phyloP scores from a whole-genome alignment of 30 jellyfish, hydroid and myxozoan genomes.

The Hydra vulgaris region DNA sequence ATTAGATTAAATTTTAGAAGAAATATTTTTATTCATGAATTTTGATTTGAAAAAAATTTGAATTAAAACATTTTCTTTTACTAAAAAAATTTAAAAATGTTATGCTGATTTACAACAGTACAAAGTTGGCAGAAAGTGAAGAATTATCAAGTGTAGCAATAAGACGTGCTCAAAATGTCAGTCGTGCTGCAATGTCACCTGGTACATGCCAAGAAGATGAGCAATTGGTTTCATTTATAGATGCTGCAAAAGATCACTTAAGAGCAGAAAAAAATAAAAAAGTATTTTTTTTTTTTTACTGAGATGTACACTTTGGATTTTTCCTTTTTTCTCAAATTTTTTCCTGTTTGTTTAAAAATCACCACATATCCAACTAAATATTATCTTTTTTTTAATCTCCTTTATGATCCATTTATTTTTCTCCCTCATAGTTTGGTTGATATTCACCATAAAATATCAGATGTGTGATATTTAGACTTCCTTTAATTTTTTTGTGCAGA shows the following conservation, averaged over 20 bases:
- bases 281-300: conserved; percentile 23
- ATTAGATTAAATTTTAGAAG: neutral
- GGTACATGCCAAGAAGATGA: conserved; percentile 61
- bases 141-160: conserved; percentile 92
- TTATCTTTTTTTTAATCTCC: too few species aligned
- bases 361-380: too few species aligned
- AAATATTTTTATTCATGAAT: neutral
- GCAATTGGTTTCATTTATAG: conserved; percentile 33
- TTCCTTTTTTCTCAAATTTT: too few species aligned
- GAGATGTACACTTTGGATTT: neutral
- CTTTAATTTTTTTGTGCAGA: too few species aligned
- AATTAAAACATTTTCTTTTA: too few species aligned
- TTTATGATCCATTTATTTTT: too few species aligned
- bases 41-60: neutral
- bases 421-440: too few species aligned
- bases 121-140: conserved; percentile 70
- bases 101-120: conserved; percentile 22
- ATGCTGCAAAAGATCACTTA: conserved; percentile 63
- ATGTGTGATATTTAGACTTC: too few species aligned
- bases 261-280: conserved; percentile 48
- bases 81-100: neutral
- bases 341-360: too few species aligned
- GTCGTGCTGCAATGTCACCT: conserved; percentile 95
- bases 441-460: too few species aligned
- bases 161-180: conserved; percentile 78